phyloP scores from a whole-genome alignment of 2,113 vertebrate species.

The Labeo rohita region DNA sequence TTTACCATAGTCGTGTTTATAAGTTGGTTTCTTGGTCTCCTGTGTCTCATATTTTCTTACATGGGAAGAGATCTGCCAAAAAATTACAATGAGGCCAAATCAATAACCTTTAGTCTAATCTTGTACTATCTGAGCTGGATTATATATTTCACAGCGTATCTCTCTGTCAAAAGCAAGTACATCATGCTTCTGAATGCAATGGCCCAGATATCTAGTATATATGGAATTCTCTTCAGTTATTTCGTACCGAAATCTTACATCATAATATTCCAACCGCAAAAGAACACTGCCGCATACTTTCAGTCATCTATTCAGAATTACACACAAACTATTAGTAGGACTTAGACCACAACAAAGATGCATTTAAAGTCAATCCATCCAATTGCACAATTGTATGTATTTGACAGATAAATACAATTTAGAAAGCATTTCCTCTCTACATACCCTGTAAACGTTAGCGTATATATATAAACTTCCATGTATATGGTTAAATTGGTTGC shows the following conservation, averaged over 20 bases:
- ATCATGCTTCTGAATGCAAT: constrained; percentile 62
- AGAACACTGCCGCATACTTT: constrained; percentile 82
- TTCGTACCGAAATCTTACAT: constrained; percentile 84
- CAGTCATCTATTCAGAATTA: constrained; percentile 85
- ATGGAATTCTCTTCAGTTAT: constrained; percentile 76
- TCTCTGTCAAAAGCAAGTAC: constrained; percentile 70
- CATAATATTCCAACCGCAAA: constrained; percentile 78
- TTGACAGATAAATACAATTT: background rate
- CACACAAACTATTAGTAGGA: constrained; percentile 74
- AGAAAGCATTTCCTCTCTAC: background rate
- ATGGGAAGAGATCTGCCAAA: constrained; percentile 87
- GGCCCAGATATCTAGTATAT: constrained; percentile 71
- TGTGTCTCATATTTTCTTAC: constrained; percentile 85
- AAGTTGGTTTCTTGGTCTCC: constrained; percentile 63
- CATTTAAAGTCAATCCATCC: background rate
- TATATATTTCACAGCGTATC: constrained; percentile 63
- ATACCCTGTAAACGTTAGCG: background rate
- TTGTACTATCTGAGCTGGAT: constrained; percentile 80
- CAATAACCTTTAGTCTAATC: constrained; percentile 84
- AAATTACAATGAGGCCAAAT: constrained; percentile 89
- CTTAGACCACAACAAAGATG: background rate
- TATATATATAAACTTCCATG: background rate
- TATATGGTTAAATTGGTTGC: background rate
- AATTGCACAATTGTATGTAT: background rate
- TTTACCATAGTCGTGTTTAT: constrained; percentile 40